Evolutionary conservation across 2,797 vertebrate genomes (phyloP).

Genomic region (Antennarius maculatus): DNA sequence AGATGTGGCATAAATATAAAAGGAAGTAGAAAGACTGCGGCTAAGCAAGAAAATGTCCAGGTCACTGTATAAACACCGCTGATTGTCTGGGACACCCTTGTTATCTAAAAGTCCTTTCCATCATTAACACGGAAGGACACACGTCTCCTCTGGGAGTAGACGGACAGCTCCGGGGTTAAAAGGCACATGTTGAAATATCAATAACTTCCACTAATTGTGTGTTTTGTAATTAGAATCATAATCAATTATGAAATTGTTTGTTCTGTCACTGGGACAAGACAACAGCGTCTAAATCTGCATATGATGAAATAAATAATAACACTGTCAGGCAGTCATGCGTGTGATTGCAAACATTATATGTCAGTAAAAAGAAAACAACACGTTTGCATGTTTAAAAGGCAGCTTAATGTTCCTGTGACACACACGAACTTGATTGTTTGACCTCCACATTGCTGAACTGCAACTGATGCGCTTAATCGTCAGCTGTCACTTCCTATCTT

Average conservation of each 20-base stretch:
- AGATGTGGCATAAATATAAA: slow-evolving; percentile 31
- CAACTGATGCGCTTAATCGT: slow-evolving; percentile 91
- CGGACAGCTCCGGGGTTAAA: slow-evolving; percentile 81
- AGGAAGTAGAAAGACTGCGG: slow-evolving; percentile 38
- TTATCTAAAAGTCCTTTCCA: slow-evolving; percentile 82
- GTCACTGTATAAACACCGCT: slow-evolving; percentile 72
- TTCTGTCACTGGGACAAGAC: slow-evolving; percentile 52
- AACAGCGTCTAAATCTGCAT: slow-evolving; percentile 38
- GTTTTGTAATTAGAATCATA: slow-evolving; percentile 84
- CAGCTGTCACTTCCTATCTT: slow-evolving; percentile 93
- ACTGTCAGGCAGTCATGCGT: background rate
- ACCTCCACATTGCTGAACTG: slow-evolving; percentile 87
- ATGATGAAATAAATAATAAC: slow-evolving; percentile 25
- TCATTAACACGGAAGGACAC: slow-evolving; percentile 83
- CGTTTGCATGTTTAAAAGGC: slow-evolving; percentile 43
- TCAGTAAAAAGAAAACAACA: slow-evolving; percentile 18
- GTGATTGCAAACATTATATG: slow-evolving; percentile 22
- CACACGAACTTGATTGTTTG: slow-evolving; percentile 75
- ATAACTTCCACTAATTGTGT: slow-evolving; percentile 85
- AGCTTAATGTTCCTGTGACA: slow-evolving; percentile 54
- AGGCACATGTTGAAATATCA: slow-evolving; percentile 83
- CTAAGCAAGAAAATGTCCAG: slow-evolving; percentile 70
- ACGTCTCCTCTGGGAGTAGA: slow-evolving; percentile 80
- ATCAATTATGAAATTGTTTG: slow-evolving; percentile 83
- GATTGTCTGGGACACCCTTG: slow-evolving; percentile 76